Evolutionary conservation across 2,888 invertebrate species (phyloP), one percentile per base, ranked within the genome.

Genomic region (Stenodema calcarata): DNA sequence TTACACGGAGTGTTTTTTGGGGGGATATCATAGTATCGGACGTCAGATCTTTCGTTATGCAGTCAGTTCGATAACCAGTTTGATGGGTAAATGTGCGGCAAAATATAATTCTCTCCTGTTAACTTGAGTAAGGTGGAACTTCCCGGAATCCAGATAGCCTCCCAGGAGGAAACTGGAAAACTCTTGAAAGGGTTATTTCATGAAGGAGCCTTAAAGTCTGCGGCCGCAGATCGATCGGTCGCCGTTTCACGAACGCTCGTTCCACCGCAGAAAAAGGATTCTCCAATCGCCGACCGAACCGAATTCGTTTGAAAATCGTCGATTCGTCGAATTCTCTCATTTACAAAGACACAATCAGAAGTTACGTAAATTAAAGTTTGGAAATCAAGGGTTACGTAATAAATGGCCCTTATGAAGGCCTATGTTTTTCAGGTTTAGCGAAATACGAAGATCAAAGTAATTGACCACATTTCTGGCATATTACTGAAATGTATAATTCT

Each of bases 151-250:
- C 35, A 35, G 35, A 35, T 4, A 50, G n/a, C 27, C 23, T 62
- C 18, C 62, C 27, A 23, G 23, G 23, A 7, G 62, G 18, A 11
- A 23, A 62, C 23, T 23, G 27, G 62, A 62, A 27, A 23, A 62
- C 62, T 23, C 62, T 27, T 62, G 23, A 62, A 27, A 62, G 62
- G 62, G 62, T 62, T 62, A 62, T 62, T 62, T 62, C 23, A 12
- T 62, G 62, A 27, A 16, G 78, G 78, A 44, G 78, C 78, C 78
- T 44, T 44, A 0, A 44, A 78, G 78, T 78, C 78, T 78, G 78
- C 47, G 44, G 78, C 41, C 42, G 4, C 11, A 42, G 78, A 78
- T 44, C 44, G 78, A 78, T 78, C 44, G 47, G 14, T 41, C n/a
- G 27, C 42, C 42, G 44, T 44, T 78, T 44, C 47, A 78, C 23